These are phyloP conservation scores for Ameiurus melas DNA, from an alignment of 2,113 vertebrate species.

Conservation along the genomic window DNA sequence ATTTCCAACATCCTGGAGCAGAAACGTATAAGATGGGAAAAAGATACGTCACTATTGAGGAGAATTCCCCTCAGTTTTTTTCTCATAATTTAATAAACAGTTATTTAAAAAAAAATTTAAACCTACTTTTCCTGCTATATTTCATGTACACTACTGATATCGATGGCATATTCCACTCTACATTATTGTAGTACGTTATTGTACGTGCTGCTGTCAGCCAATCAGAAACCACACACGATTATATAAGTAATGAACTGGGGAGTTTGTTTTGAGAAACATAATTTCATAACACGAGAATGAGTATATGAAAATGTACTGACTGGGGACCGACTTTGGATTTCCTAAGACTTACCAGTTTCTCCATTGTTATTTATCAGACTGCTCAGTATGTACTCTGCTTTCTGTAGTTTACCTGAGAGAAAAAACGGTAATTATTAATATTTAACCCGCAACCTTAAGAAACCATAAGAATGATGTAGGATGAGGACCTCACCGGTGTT, in stretches of 20 bases:
- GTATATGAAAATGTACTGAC: neutral
- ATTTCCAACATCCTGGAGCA: slow-evolving; percentile 82
- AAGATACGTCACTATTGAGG: neutral
- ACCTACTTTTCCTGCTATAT: neutral
- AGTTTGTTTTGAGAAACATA: neutral
- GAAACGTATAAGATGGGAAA: neutral
- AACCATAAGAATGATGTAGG: neutral
- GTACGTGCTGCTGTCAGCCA: neutral
- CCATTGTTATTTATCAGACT: slow-evolving; percentile 82
- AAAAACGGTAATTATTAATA: neutral
- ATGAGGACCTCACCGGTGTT: slow-evolving; percentile 75
- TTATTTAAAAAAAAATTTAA: neutral
- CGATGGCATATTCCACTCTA: neutral
- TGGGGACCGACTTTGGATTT: too few species aligned
- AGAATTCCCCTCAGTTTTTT: too few species aligned
- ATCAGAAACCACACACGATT: neutral
- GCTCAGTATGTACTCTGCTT: slow-evolving; percentile 92
- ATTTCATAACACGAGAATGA: neutral
- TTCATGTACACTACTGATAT: neutral
- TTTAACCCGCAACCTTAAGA: too few species aligned
- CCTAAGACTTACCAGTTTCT: slow-evolving; percentile 76
- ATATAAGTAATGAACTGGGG: neutral
- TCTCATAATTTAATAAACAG: neutral
- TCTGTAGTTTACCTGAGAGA: slow-evolving; percentile 85
- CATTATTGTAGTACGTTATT: neutral